Evolutionary conservation across 1,140 invertebrate genomes (phyloP), one percentile per base, ranked within the genome.

Genomic region (Cydia amplana): DNA sequence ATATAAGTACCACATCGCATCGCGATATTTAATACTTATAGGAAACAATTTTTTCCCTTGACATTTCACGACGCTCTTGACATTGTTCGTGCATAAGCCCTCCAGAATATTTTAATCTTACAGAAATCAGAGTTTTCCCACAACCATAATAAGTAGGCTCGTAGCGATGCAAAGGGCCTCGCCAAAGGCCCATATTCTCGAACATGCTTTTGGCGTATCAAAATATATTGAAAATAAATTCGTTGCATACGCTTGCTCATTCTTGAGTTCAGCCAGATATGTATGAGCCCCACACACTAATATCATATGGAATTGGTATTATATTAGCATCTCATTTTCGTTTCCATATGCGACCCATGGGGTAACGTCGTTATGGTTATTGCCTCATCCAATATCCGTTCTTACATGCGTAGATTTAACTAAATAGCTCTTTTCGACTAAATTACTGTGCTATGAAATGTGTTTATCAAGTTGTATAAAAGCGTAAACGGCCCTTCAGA

Each of bases 21-120:
- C n/a, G n/a, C n/a, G n/a, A 60, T 60, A 60, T 23, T 60, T 60
- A 6, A 32, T 32, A 28, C 1, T 12, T 60, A 60, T 23, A 60
- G 18, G 20, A 60, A 23, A 20, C 20, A 60, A 60, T 23, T 60
- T 60, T 20, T 23, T n/a, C 55, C 55, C 55, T 60, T 60, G 55
- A 60, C 55, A 60, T 60, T 60, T 60, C 55, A 60, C 55, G n/a
- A 4, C 18, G 55, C 10, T 60, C 55, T 4, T 23, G 55, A 60
- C 55, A 60, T 60, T 18, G 20, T 60, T 60, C 23, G 60, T 75
- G 16, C 49, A 12, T 74, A 75, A 75, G 23, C 65, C 28, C 65
- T 40, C 65, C 28, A 70, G 65, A 70, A 70, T 70, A 43, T 70
- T 43, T 67, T 70, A 70, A 70, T 70, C 65, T 70, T 36, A 70